Evolutionary conservation across 1,140 invertebrate genomes (phyloP), one percentile per base, ranked within the genome.

Genomic region (Fopius arisanus): DNA sequence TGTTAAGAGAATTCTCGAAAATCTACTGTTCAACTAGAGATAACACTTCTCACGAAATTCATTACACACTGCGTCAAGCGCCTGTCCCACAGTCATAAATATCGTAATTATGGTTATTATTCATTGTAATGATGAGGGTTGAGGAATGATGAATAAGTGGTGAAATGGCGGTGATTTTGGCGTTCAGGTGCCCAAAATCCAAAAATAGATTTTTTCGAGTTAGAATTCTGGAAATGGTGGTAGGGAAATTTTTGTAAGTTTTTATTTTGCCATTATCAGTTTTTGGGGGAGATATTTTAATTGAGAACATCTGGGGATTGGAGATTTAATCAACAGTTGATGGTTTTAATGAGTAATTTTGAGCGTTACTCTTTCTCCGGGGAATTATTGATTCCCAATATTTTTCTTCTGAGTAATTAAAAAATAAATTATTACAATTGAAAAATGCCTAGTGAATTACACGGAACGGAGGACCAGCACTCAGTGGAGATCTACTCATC

Each of bases 401-500:
- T 43, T 14, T 43, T 6, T 43, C 9, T n/a, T n/a, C n/a, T n/a
- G n/a, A n/a, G n/a, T n/a, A n/a, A n/a, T 48, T 72, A 12, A 16
- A 16, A 26, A 62, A 21, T 37, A 12, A 70, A 67, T 40, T 59
- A 68, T 31, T 14, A 73, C 40, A 54, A 5, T 63, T 16, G 14
- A 23, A 29, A 59, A 29, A 63, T 77, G 21, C 19, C 69, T 63
- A 94, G 93, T 78, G 89, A 91, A 77, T 94, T 95, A 67, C 90
- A 89, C 63, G 91, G 92, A 63, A 90, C 90, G 62, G 94, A 94
- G 78, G 91, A 91, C 77, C 90, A 93, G 70, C 91, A 91, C 79
- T 92, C 91, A 54, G 90, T 91, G 10, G 91, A 91, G 80, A 88
- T 96, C 23, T 90, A 88, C 80, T 90, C 91, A 40, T 89, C 90